A percentile compares a stretch with the other conserved stretches of the same genome.
Conservation (phyloP, 2,113 vertebrate genomes). For the Dicerorhinus sumatrensis region DNA sequence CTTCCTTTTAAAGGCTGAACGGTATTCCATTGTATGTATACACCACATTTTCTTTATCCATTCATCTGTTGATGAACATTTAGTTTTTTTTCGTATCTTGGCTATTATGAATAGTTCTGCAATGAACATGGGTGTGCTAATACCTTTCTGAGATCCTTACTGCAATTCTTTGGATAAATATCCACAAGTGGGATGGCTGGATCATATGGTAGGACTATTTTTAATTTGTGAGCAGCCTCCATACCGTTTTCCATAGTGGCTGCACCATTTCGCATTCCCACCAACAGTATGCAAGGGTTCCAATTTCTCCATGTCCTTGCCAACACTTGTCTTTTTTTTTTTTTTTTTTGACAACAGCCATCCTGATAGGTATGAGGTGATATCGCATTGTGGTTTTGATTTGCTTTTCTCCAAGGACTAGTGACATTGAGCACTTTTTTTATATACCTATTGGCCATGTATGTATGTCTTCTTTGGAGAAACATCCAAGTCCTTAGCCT, state of each 20-base stretch:
- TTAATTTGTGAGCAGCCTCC: not conserved
- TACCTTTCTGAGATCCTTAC: not conserved
- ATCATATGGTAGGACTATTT: not conserved
- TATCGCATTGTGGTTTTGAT: not conserved
- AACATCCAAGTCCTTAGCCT: not conserved
- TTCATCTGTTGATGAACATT: not conserved
- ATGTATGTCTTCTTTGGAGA: not conserved
- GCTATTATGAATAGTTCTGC: not conserved
- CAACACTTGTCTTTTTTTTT: not conserved
- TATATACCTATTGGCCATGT: not conserved
- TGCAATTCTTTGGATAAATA: not conserved
- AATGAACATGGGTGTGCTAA: not conserved
- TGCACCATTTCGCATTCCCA: not conserved
- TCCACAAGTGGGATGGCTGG: not conserved
- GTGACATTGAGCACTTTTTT: not conserved
- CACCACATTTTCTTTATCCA: not conserved
- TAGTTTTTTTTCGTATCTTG: not conserved
- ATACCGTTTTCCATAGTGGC: not conserved
- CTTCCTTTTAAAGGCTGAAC: not conserved
- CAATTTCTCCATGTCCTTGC: not conserved
- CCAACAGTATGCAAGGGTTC: not conserved
- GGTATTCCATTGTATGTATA: not conserved
- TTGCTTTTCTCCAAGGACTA: not conserved
- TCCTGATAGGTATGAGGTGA: not conserved
- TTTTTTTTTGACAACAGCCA: not conserved